These are phyloP conservation scores for Hyposoter didymator DNA, from an alignment of 2,888 invertebrate species.

Conservation along the genomic window DNA sequence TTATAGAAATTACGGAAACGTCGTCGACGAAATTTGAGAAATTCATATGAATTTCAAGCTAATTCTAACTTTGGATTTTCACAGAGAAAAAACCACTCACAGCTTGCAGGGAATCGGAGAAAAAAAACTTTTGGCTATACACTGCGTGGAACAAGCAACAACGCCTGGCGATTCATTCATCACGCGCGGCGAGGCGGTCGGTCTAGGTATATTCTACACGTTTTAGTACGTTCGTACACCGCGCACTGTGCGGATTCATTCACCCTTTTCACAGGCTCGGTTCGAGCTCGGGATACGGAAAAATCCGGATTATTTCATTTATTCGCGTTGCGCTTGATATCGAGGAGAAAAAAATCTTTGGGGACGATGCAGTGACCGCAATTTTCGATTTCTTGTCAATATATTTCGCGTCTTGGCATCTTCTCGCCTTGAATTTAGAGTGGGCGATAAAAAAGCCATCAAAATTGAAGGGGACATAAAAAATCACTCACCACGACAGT, in stretches of 20 bases:
- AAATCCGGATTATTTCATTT: conserved; percentile 22
- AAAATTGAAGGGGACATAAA: not conserved
- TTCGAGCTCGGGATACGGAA: conserved; percentile 18
- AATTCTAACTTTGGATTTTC: not conserved
- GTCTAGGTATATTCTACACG: conserved; percentile 39
- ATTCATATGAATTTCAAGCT: not conserved
- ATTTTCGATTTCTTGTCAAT: not conserved
- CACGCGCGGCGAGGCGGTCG: conserved; percentile 32
- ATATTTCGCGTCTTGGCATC: not conserved
- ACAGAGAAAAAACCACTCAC: not conserved
- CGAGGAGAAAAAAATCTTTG: not conserved
- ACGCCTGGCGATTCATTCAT: conserved; percentile 52
- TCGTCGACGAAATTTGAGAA: not conserved
- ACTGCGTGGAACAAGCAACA: conserved; percentile 7
- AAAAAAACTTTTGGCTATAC: not conserved
- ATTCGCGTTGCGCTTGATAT: not conserved
- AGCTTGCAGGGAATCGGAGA: not conserved
- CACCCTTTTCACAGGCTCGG: conserved; percentile 39
- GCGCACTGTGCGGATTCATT: conserved; percentile 51
- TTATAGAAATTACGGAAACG: not conserved
- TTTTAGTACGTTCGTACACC: conserved; percentile 29
- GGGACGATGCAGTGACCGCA: not conserved
- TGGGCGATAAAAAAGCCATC: not conserved
- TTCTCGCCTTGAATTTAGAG: not conserved
- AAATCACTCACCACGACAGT: conserved; percentile 79